Conservation (phyloP, 2,113 vertebrate species). For the Plestiodon gilberti region DNA sequence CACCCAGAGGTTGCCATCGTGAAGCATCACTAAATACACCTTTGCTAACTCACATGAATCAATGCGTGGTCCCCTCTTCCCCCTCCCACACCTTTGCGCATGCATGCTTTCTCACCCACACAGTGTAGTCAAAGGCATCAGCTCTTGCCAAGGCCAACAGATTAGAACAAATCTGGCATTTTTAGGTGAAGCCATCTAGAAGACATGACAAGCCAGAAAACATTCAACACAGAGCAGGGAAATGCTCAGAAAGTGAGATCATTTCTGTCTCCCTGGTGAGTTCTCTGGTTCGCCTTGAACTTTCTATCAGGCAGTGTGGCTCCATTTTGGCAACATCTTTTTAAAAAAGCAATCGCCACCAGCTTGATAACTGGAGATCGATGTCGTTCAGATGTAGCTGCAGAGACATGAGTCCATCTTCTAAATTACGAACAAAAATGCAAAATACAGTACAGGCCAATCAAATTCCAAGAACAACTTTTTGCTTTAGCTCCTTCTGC, state of each 20-base stretch:
- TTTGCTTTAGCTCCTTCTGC: neutral
- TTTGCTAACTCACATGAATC: neutral
- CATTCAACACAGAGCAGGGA: conserved; percentile 17
- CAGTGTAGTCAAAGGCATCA: neutral
- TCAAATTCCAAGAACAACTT: neutral
- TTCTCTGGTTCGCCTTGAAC: conserved; percentile 21
- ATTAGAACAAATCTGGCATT: neutral
- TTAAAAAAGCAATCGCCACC: neutral
- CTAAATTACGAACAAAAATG: neutral
- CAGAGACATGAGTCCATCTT: conserved; percentile 14
- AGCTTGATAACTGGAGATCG: neutral
- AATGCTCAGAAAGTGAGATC: conserved; percentile 16
- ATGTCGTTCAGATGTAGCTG: neutral
- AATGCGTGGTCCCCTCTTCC: neutral
- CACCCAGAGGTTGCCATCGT: neutral
- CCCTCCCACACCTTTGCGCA: neutral
- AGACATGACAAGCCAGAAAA: conserved; percentile 14
- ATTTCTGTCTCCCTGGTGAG: neutral
- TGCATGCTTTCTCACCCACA: neutral
- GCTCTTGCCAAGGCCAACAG: conserved; percentile 15
- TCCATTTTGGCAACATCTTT: conserved; percentile 29
- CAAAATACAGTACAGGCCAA: neutral
- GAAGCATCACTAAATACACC: rapidly evolving
- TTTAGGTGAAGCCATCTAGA: neutral
- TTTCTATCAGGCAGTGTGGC: neutral